A percentile compares a stretch with the other conserved stretches of the same genome.
Conservation (phyloP, 2,113 vertebrate species). For the Carlito syrichta region DNA sequence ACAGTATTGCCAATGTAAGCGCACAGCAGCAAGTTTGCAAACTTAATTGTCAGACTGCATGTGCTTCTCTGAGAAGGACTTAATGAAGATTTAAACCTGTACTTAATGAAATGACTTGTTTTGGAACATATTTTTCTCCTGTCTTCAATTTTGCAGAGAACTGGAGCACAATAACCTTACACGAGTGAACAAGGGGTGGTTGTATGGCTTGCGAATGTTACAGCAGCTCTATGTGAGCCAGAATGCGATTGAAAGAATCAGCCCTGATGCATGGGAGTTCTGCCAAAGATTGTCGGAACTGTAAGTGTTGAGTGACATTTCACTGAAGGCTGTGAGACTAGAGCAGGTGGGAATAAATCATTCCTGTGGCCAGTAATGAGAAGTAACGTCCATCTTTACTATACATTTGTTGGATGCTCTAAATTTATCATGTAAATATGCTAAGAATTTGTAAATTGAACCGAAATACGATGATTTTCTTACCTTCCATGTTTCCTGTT, state of each 20-base stretch:
- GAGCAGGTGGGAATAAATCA: conserved; percentile 34
- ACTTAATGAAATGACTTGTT: conserved; percentile 16
- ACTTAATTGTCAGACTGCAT: too few relatives aligned
- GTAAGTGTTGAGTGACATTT: conserved; percentile 85
- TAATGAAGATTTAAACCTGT: conserved; percentile 42
- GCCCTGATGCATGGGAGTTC: conserved; percentile 97
- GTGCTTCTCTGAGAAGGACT: neutral
- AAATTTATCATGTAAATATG: neutral
- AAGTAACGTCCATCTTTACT: neutral
- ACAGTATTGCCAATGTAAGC: too few relatives aligned
- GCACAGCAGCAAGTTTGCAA: too few relatives aligned
- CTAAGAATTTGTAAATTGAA: conserved; percentile 35
- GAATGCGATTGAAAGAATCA: conserved; percentile 92
- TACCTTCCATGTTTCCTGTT: conserved; percentile 17
- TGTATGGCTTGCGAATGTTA: conserved; percentile 93
- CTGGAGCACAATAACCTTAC: conserved; percentile 97
- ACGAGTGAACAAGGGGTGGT: conserved; percentile 97
- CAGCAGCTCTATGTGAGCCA: conserved; percentile 92
- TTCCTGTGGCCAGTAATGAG: neutral
- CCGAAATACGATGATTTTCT: conserved; percentile 49
- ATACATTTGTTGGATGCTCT: conserved; percentile 7
- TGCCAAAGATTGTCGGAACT: conserved; percentile 96
- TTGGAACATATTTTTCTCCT: conserved; percentile 54
- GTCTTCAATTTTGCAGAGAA: conserved; percentile 85
- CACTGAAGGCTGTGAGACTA: conserved; percentile 26